These are phyloP conservation scores for Trachelipus rathkii DNA, from an alignment of 1,140 invertebrate genomes.

Conservation along the genomic window DNA sequence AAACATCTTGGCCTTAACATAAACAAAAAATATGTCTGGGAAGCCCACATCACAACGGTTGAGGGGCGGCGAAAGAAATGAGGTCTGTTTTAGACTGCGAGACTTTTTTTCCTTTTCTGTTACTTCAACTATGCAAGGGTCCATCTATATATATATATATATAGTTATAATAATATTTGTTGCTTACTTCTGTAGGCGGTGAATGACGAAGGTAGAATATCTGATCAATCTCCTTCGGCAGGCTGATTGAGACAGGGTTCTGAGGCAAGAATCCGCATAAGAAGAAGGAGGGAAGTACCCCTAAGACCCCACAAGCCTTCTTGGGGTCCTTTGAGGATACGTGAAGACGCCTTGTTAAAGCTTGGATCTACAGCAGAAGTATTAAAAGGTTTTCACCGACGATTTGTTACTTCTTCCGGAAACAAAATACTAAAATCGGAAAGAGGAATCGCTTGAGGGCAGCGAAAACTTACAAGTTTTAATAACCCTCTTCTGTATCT, in stretches of 20 bases:
- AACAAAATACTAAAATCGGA: not conserved
- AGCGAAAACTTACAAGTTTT: too few relatives aligned
- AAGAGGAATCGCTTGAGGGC: too few relatives aligned
- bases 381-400: not conserved
- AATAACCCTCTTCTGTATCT: too few relatives aligned
- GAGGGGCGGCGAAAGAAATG: too few relatives aligned
- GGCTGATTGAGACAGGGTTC: not conserved
- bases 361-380: not conserved
- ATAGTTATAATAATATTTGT: too few relatives aligned
- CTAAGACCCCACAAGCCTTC: slow-evolving; percentile 3
- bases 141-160: too few relatives aligned
- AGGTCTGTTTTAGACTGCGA: too few relatives aligned
- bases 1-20: too few relatives aligned
- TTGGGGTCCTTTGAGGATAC: not conserved
- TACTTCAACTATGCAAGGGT: too few relatives aligned
- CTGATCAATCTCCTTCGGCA: not conserved
- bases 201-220: not conserved
- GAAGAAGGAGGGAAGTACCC: slow-evolving; percentile 4
- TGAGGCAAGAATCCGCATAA: not conserved
- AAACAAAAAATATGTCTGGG: too few relatives aligned
- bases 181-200: not conserved
- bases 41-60: too few relatives aligned
- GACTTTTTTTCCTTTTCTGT: too few relatives aligned
- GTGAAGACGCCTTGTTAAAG: not conserved
- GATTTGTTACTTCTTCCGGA: not conserved